Evolutionary conservation across 53 echinoderm and acorn worm species (phyloP), one percentile per base, ranked within the genome.

Genomic region (Pentamera pediparva): DNA sequence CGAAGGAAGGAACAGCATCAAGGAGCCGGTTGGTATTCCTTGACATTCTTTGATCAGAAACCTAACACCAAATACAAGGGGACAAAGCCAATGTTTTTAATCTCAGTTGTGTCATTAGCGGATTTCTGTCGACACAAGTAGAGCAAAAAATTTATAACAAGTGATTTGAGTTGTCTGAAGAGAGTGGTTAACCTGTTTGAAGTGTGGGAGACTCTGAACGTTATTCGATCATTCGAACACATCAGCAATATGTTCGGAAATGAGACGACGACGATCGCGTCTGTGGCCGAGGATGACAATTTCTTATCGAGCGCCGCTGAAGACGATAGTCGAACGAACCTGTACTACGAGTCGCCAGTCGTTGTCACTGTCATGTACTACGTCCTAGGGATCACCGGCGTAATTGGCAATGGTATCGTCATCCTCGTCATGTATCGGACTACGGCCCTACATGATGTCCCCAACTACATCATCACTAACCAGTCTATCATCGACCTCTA

Each of bases 381-480:
- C 41, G 10, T 82, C 4, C 56, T 82, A 18, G 75, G 82, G 51
- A 53, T 56, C 28, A n/a, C 60, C 6, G 82, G 82, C n/a, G 65
- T 82, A 28, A 6, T 82, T 33, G 82, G 82, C 19, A 82, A 82
- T 35, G 55, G 82, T 25, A 26, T 82, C 11, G 82, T 82, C 41
- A 35, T 82, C 22, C 19, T 63, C 52, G 64, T 82, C 29, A 62
- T 82, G 51, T 74, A 35, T 51, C 53, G 32, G 5, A 50, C 50
- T 15, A 63, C 75, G 11, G 11, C n/a, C 4, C 54, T 82, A 28
- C 56, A 75, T n/a, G 63, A 74, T 34, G 75, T 75, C 41, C 67
- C 82, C 6, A 82, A 82, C 29, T 52, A 75, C 32, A 62, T 82
- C 74, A 75, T 82, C 39, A 39, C 75, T 18, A 82, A 82, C 56